A percentile compares a stretch with the other conserved stretches of the same genome.
Evolutionary conservation across 2,888 invertebrate genomes (phyloP).

Genomic region (Cordilura impudica): DNA sequence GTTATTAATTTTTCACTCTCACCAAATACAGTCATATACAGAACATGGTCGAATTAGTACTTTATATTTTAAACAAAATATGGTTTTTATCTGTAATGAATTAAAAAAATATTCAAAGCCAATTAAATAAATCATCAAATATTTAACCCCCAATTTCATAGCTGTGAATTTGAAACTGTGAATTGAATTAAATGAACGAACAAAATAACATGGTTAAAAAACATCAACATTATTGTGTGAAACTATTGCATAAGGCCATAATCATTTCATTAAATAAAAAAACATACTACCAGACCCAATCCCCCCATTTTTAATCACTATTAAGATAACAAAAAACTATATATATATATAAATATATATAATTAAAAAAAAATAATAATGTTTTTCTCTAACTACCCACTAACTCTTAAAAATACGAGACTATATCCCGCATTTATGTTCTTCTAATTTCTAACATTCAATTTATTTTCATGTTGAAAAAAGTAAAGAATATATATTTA

Average conservation of each 20-base stretch:
- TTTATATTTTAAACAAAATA: too few relatives aligned
- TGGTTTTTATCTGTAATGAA: too few relatives aligned
- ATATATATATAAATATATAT: too few relatives aligned
- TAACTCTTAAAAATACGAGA: slow-evolving; percentile 33
- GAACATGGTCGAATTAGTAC: too few relatives aligned
- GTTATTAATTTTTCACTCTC: too few relatives aligned
- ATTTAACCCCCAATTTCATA: too few relatives aligned
- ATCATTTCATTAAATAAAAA: too few relatives aligned
- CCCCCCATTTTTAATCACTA: background rate
- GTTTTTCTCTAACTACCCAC: slow-evolving; percentile 31
- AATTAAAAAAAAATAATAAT: slow-evolving; percentile 8
- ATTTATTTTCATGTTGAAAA: slow-evolving; percentile 36
- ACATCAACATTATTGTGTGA: slow-evolving; percentile 14
- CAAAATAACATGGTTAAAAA: background rate
- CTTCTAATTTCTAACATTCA: slow-evolving; percentile 37
- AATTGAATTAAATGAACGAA: too few relatives aligned
- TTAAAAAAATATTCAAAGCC: background rate
- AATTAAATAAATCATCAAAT: too few relatives aligned
- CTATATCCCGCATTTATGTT: slow-evolving; percentile 55
- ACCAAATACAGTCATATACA: too few relatives aligned
- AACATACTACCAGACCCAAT: slow-evolving; percentile 1
- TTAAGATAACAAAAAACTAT: background rate
- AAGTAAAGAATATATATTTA: slow-evolving; percentile 25
- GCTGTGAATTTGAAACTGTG: too few relatives aligned
- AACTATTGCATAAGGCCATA: background rate